A percentile compares a stretch with the other conserved stretches of the same genome.
These are phyloP conservation scores for Papio anubis DNA, from an alignment of 2,113 vertebrate species.

Conservation along the genomic window DNA sequence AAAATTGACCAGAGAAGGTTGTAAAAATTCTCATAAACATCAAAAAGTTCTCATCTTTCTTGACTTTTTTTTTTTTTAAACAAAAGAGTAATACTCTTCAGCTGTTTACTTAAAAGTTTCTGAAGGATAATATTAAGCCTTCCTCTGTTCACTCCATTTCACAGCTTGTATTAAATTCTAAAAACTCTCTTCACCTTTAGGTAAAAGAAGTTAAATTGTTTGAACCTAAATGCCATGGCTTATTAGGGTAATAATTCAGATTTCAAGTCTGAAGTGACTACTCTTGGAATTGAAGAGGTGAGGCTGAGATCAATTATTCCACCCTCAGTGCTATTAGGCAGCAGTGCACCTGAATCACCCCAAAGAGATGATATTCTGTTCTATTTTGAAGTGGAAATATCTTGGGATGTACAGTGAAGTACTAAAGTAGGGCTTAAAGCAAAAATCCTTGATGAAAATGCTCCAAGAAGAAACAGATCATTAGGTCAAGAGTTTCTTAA, in stretches of 20 bases:
- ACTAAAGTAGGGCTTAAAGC: not conserved
- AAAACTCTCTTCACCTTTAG: not conserved
- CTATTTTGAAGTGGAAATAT: conserved; percentile 27
- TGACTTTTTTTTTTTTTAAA: not conserved
- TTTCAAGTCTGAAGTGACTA: conserved; percentile 35
- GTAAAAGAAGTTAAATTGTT: not conserved
- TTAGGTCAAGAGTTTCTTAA: conserved; percentile 51
- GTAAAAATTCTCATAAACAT: not conserved
- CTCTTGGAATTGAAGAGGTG: not conserved
- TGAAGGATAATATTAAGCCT: not conserved
- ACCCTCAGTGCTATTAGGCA: not conserved
- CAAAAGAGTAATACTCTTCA: not conserved
- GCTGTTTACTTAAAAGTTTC: not conserved
- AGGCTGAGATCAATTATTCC: not conserved
- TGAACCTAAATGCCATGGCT: not conserved
- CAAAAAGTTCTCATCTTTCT: not conserved
- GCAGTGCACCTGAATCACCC: not conserved
- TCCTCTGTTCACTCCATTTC: not conserved
- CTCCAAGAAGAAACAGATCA: conserved; percentile 21
- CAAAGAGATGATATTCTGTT: not conserved
- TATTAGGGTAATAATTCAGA: conserved; percentile 27
- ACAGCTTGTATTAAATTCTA: not conserved
- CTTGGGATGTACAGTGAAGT: not conserved
- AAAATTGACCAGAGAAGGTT: not conserved
- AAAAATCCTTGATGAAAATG: conserved; percentile 38